Conservation (phyloP, 1,140 invertebrate genomes). For the Monochamus saltuarius region DNA sequence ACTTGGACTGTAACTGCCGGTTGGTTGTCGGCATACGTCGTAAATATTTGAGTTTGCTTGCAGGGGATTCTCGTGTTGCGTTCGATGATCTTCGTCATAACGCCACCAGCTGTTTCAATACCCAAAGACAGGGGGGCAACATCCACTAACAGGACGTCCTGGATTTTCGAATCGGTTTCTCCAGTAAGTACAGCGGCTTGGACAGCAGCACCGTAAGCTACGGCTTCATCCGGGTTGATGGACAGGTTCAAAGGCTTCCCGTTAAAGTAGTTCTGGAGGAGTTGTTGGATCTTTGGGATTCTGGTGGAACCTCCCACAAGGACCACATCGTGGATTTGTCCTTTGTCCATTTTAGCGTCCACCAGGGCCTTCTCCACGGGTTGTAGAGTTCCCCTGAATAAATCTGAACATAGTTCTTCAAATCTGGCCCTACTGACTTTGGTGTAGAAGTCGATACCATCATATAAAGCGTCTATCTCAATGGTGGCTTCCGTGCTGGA, state of each 20-base stretch:
- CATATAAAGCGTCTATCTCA: constrained; percentile 72
- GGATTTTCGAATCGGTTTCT: constrained; percentile 56
- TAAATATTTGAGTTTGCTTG: constrained; percentile 64
- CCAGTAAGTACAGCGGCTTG: constrained; percentile 63
- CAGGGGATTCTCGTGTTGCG: constrained; percentile 65
- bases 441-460: constrained; percentile 65
- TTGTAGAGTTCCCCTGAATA: constrained; percentile 59
- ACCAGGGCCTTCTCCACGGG: constrained; percentile 67
- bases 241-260: constrained; percentile 64
- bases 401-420: constrained; percentile 62
- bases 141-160: constrained; percentile 75
- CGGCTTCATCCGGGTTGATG: constrained; percentile 66
- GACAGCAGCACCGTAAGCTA: constrained; percentile 64
- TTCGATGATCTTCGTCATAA: constrained; percentile 65
- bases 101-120: constrained; percentile 64
- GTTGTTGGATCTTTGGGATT: constrained; percentile 62
- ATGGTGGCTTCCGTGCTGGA: constrained; percentile 72
- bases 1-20: constrained; percentile 69
- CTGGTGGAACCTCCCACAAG: constrained; percentile 76
- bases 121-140: constrained; percentile 64
- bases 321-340: constrained; percentile 71
- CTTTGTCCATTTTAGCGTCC: constrained; percentile 73
- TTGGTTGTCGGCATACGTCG: constrained; percentile 68
- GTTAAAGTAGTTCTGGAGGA: constrained; percentile 62
- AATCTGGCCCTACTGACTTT: constrained; percentile 62